Conservation (phyloP, 2,113 vertebrate genomes). For the Cisticola juncidis region DNA sequence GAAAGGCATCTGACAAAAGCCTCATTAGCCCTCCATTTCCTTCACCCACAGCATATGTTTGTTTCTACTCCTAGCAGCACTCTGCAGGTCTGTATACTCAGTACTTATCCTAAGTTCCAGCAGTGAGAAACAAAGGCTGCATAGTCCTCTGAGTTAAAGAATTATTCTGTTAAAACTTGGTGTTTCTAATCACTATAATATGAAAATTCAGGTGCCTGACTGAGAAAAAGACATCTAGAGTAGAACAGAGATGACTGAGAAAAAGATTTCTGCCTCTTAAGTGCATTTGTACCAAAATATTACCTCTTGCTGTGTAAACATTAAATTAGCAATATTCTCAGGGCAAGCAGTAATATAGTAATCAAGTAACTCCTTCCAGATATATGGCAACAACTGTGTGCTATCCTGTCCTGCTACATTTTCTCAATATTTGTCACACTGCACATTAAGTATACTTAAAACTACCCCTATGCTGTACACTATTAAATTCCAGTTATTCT, state of each 20-base stretch:
- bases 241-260: background rate
- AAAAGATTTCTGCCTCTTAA: background rate
- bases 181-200: background rate
- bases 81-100: background rate
- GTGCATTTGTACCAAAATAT: background rate
- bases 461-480: background rate
- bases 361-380: slow-evolving; percentile 10
- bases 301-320: background rate
- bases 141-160: background rate
- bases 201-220: background rate
- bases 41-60: background rate
- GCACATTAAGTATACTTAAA: background rate
- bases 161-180: background rate
- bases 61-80: background rate
- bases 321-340: slow-evolving; percentile 25
- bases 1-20: background rate
- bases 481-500: background rate
- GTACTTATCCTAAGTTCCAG: background rate
- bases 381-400: background rate
- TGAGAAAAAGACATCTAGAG: background rate
- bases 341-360: background rate
- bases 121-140: background rate
- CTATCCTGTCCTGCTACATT: background rate
- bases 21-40: background rate
- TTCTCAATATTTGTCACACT: background rate